Evolutionary conservation across 2,113 vertebrate genomes (phyloP).

Genomic region (human (Homo sapiens)): DNA sequence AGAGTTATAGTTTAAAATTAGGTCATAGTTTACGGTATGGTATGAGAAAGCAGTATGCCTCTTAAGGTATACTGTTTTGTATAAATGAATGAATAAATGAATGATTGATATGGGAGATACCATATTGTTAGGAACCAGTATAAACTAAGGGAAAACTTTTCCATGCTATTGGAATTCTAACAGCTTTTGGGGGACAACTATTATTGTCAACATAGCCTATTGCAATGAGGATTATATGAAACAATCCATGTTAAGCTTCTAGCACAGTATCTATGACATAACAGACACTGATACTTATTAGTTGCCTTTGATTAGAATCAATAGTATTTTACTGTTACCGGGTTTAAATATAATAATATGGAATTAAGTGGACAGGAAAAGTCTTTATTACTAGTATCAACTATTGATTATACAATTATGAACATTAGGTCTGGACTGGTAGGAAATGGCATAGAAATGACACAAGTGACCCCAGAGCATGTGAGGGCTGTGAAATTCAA

Average conservation of each 20-base stretch:
- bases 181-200: not conserved
- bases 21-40: not conserved
- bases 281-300: not conserved
- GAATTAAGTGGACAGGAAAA: not conserved
- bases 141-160: slow-evolving; percentile 14
- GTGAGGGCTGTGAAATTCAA: not conserved
- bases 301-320: not conserved
- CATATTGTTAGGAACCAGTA: not conserved
- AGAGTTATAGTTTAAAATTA: not conserved
- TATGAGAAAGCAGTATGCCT: not conserved
- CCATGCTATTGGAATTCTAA: not conserved
- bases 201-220: not conserved
- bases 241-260: slow-evolving; percentile 8
- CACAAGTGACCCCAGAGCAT: not conserved
- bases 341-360: not conserved
- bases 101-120: not conserved
- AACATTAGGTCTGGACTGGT: not conserved
- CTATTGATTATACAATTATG: not conserved
- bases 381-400: not conserved
- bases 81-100: not conserved
- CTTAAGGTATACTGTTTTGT: not conserved
- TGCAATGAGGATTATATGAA: not conserved
- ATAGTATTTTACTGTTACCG: not conserved
- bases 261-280: not conserved
- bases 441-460: slow-evolving; percentile 4